A percentile compares a stretch with the other conserved stretches of the same genome.
Conservation (phyloP, 2,888 invertebrate species). For the Lasioglossum zephyrum region DNA sequence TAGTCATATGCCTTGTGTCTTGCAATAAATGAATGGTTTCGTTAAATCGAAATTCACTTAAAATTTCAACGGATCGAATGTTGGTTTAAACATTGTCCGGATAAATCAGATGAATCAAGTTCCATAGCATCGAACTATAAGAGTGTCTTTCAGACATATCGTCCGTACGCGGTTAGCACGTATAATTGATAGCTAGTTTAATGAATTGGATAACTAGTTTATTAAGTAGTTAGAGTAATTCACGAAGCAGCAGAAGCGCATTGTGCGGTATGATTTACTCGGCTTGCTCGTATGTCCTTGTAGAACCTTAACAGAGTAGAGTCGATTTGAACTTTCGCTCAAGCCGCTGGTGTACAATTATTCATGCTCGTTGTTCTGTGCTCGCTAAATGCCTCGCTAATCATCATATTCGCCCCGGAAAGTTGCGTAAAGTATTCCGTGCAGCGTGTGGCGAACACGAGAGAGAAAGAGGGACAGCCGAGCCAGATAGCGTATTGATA, state of each 20-base stretch:
- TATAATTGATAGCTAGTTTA: slow-evolving; percentile 10
- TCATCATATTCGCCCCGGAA: slow-evolving; percentile 4
- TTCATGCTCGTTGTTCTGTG: slow-evolving; percentile 20
- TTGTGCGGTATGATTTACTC: slow-evolving; percentile 33
- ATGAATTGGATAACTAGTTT: slow-evolving; percentile 16
- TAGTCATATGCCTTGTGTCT: background rate
- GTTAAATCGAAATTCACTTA: background rate
- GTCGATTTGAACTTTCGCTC: slow-evolving; percentile 40
- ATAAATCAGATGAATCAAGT: background rate
- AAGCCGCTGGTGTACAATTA: slow-evolving; percentile 24
- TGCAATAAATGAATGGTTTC: background rate
- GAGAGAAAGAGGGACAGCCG: slow-evolving; percentile 23
- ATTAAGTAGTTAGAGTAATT: slow-evolving; percentile 29
- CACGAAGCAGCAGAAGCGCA: slow-evolving; percentile 4
- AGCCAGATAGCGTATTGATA: slow-evolving; percentile 62
- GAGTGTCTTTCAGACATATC: background rate
- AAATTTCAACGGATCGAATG: background rate
- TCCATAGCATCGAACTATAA: background rate
- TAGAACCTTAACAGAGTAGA: slow-evolving; percentile 28
- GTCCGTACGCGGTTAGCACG: background rate
- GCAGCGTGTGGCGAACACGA: slow-evolving; percentile 7
- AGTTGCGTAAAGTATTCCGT: slow-evolving; percentile 1
- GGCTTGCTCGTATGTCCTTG: slow-evolving; percentile 19
- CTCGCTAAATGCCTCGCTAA: slow-evolving; percentile 12
- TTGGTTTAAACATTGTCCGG: background rate